A percentile compares a stretch with the other conserved stretches of the same genome.
phyloP scores from a whole-genome alignment of 2,888 invertebrate genomes.

The Ennomos erosarius region DNA sequence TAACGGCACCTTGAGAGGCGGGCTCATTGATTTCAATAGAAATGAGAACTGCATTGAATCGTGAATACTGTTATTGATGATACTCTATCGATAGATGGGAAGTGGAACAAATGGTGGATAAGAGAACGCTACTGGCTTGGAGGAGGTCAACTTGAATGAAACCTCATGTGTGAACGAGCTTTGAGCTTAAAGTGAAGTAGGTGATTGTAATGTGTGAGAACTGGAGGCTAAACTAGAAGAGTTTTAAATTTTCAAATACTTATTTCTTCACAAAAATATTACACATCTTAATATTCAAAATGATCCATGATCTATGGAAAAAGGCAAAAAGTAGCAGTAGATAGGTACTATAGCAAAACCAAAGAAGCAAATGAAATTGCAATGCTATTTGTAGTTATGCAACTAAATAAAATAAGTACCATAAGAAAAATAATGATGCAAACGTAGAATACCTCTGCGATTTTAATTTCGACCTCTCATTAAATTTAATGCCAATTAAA shows the following conservation, averaged over 20 bases:
- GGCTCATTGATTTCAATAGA: constrained; percentile 57
- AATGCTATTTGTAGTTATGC: too few species aligned
- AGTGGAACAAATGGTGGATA: constrained; percentile 27
- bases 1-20: constrained; percentile 50
- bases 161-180: constrained; percentile 4
- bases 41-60: constrained; percentile 46
- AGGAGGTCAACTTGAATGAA: constrained; percentile 20
- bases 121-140: constrained; percentile 12
- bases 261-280: too few species aligned
- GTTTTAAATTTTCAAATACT: too few species aligned
- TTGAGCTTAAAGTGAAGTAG: constrained; percentile 6
- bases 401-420: too few species aligned
- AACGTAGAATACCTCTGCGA: too few species aligned
- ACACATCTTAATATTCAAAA: too few species aligned
- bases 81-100: constrained; percentile 35
- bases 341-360: too few species aligned
- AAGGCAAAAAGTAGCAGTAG: too few species aligned
- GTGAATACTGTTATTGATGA: constrained; percentile 42
- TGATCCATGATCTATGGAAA: too few species aligned
- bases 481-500: not conserved
- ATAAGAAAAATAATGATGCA: too few species aligned
- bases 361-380: too few species aligned
- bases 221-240: not conserved
- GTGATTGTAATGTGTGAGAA: constrained; percentile 18
- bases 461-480: too few species aligned